Percentiles rank a stretch among this genome's conserved stretches.
phyloP scores from a whole-genome alignment of 2,888 invertebrate genomes.

The Mythimna pallens region DNA sequence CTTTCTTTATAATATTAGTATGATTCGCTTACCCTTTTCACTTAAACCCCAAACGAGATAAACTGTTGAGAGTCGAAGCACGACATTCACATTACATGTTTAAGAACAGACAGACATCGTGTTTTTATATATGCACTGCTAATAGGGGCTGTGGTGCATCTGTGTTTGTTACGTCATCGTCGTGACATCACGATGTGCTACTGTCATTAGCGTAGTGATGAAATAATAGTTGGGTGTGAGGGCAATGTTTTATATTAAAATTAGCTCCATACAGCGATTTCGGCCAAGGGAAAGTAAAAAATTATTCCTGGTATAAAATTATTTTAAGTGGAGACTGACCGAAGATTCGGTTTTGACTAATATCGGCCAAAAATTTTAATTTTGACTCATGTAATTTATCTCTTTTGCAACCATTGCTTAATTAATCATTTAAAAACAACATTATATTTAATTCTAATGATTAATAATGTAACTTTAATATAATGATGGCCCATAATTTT shows the following conservation, averaged over 20 bases:
- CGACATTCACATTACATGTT: slow-evolving; percentile 46
- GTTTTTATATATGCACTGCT: slow-evolving; percentile 47
- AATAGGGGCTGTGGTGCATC: slow-evolving; percentile 33
- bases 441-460: no score
- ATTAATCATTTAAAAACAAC: no score
- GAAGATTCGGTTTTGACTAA: no score
- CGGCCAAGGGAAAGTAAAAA: no score
- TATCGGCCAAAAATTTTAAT: no score
- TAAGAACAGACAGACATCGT: slow-evolving; percentile 33
- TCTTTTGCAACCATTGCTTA: no score
- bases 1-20: not conserved
- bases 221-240: not conserved
- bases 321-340: no score
- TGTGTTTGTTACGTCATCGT: slow-evolving; percentile 40
- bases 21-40: slow-evolving; percentile 22
- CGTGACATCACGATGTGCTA: slow-evolving; percentile 21
- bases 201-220: slow-evolving; percentile 4
- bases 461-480: no score
- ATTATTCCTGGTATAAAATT: no score
- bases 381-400: no score
- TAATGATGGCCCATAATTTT: no score
- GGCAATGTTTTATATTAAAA: not conserved
- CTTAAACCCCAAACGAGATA: slow-evolving; percentile 25
- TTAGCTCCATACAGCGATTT: not conserved
- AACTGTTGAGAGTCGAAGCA: slow-evolving; percentile 33